Evolutionary conservation across 2,113 vertebrate species (phyloP).

Genomic region (Crotalus horridus): DNA sequence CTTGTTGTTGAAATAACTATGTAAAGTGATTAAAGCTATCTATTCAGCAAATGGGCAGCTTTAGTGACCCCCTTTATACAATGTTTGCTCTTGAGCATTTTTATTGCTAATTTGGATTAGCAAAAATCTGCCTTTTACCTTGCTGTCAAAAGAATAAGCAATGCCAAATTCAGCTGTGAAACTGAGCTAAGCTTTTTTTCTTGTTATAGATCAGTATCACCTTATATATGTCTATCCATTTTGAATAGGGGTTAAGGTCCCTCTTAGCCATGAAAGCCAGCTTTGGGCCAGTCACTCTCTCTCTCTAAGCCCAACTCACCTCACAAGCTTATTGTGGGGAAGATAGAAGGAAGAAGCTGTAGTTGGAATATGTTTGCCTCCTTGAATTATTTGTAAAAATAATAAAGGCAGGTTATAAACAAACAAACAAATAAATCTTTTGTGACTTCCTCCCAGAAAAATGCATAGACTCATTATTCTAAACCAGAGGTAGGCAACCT

Average conservation of each 20-base stretch:
- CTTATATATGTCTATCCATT: background rate
- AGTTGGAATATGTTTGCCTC: no score
- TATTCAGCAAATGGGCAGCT: slow-evolving; percentile 18
- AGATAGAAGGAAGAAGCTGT: no score
- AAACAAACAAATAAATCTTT: background rate
- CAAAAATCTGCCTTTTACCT: background rate
- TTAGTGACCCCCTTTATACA: background rate
- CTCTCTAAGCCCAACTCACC: background rate
- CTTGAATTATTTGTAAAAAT: background rate
- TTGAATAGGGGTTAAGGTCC: background rate
- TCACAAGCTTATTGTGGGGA: no score
- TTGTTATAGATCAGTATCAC: background rate
- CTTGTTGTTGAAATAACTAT: slow-evolving; percentile 14
- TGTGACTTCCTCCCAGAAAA: background rate
- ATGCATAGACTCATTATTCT: background rate
- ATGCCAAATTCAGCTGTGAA: background rate
- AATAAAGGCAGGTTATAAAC: background rate
- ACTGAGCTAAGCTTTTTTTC: background rate
- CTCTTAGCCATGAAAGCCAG: background rate
- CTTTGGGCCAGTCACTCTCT: background rate
- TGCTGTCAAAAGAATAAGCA: background rate
- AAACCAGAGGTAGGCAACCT: background rate
- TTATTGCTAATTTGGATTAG: background rate
- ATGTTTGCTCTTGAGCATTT: background rate
- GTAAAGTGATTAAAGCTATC: background rate